Base-by-base conservation (phyloP, 2,113 vertebrate species). In the Ornithorhynchus anatinus region DNA sequence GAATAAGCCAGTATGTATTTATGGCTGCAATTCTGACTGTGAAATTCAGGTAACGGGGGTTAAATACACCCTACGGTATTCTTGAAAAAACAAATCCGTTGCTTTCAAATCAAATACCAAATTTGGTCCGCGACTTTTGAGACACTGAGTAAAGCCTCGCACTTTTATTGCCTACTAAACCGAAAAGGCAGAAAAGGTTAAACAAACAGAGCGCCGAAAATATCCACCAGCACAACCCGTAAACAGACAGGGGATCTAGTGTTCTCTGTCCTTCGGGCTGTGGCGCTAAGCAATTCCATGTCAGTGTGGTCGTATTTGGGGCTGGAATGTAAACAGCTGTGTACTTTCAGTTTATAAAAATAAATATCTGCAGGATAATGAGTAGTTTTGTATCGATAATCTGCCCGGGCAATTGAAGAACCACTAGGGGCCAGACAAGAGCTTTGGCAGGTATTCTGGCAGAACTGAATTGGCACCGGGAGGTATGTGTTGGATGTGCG, bases 361-460 rank as follows among this genome's bases (percentile, higher is more conserved):
- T 76, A 78, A 81, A 70, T 61, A 6, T 73, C 69, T 16, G 17
- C 36, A 44, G 48, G 16, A 1, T 31, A 32, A 54, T 15, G 54
- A 63, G 15, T 65, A 29, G 72, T 69, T 77, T 59, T 68, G 57
- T 64, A 23, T 60, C 59, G 35, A 14, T 47, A 25, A n/a, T n/a
- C 42, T 60, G 25, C 39, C 72, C 13, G 59, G 66, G 75, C 87
- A 80, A 84, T 80, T 62, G 22, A 0, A 59, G 64, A 51, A 59
- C 90, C 92, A 81, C 88, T 79, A 92, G 92, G 76, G 88, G 92
- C 81, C 91, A 89, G 91, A 88, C 92, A 86, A 91, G 89, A 84
- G 69, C 85, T 59, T 75, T 56, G 50, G 45, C 39, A 59, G 70
- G 40, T 9, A 0, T 0, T 13, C 2, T n/a, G 35, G 81, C 36